Evolutionary conservation across 1,140 invertebrate genomes (phyloP), one percentile per base, ranked within the genome.

Genomic region (Leptoteleia sp.): DNA sequence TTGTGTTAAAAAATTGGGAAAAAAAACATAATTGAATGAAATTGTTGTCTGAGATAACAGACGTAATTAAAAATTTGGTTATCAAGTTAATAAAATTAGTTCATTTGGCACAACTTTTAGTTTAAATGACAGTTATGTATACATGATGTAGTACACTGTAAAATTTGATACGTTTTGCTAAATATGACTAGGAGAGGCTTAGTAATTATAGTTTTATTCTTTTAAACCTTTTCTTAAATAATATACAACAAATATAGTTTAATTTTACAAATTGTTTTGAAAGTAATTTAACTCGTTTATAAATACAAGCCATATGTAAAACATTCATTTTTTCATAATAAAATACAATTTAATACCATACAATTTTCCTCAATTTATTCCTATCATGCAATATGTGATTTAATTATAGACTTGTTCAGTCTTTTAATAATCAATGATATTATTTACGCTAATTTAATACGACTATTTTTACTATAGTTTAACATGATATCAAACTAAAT

Each of bases 301-400:
- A 70, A 84, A 81, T 48, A 80, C 52, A 75, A 84, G 79, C 79
- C 79, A 85, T 85, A 85, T 88, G 85, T 88, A 87, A 87, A 87
- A 85, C 85, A 79, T 85, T 87, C 82, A 83, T 54, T 62, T 85
- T 87, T 83, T 85, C 79, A 84, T 86, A 87, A 87, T 88, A 87
- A 88, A 88, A 80, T 82, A 81, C 82, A 82, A 84, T 87, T 86
- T 86, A 85, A 82, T 87, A 47, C 7, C 1, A 8, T 40, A 40
- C 1, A 17, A 6, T 6, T 42, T 38, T 38, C 5, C 5, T 22
- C 5, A 3, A 22, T 22, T 22, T 22, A 5, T 22, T 22, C 19
- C 19, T 22, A 5, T 22, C 5, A 22, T 22, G 19, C 2, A 22
- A 22, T 22, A 22, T 22, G 5, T 22, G 2, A 3, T 22, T 22